Base-by-base conservation (phyloP, 1,140 invertebrate species). In the Drosophila pandora region DNA sequence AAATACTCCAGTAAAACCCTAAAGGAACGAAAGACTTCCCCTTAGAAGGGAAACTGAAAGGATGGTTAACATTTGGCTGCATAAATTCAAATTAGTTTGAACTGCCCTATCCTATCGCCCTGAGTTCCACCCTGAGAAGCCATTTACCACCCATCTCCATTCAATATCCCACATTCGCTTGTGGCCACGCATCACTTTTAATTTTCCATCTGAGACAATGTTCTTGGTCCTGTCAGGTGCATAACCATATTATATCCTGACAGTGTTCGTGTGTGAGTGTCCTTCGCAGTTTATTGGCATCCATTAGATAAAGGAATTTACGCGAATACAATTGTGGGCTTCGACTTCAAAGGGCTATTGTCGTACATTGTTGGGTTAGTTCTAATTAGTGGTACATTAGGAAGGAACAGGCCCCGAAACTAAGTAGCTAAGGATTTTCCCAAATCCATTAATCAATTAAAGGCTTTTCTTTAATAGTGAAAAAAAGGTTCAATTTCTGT, bases 261-360 rank as follows among this genome's bases (percentile, higher is more conserved):
- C 52, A 47, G 53, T 59, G 30, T 50, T 22, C 60, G 48, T 41
- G 43, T 41, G 47, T 39, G n/a, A 45, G 45, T 61, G 45, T 58
- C 23, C 47, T 49, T 43, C 53, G 41, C 50, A 70, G 73, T 87
- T 82, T 87, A 85, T 85, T 87, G 82, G 82, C 82, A 78, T 82
- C 82, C 75, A 87, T 85, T 82, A 87, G 79, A 85, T 87, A 85
- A 78, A 71, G 74, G 74, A 85, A 87, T 85, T 85, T 85, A 88
- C 80, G 82, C 55, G 67, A 73, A 72, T 45, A 49, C 58, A 81
- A 70, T 85, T 75, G 61, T 69, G 47, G 30, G 41, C 62, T 28
- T 47, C 22, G 22, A 47, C 52, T 62, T 69, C 65, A 69, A 69
- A 69, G 65, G 63, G n/a, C 10, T 5, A 68, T 69, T 57, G 64